Conservation (phyloP, 2,888 invertebrate genomes). For the Tetheella fluctuosa region DNA sequence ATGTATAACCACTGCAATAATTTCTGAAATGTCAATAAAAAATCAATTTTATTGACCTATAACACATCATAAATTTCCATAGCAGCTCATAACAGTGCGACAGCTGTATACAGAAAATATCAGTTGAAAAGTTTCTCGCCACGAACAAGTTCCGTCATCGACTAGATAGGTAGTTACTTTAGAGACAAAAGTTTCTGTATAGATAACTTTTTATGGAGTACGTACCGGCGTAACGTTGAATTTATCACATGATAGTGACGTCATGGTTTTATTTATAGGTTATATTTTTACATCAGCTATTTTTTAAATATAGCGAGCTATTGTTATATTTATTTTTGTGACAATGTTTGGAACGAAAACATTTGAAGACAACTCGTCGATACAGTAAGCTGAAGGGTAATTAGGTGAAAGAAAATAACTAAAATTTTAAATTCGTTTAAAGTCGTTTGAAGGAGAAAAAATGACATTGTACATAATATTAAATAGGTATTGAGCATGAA, state of each 20-base stretch:
- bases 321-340: too few relatives aligned
- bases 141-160: slow-evolving; percentile 15
- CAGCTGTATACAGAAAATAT: slow-evolving; percentile 10
- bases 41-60: background rate
- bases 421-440: too few relatives aligned
- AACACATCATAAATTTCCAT: background rate
- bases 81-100: background rate
- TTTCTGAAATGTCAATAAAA: background rate
- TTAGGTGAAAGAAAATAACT: too few relatives aligned
- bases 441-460: too few relatives aligned
- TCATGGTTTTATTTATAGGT: background rate
- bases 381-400: too few relatives aligned
- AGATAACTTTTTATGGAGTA: slow-evolving; percentile 12
- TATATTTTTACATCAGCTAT: too few relatives aligned
- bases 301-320: too few relatives aligned
- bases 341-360: too few relatives aligned
- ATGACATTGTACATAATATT: too few relatives aligned
- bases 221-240: slow-evolving; percentile 1
- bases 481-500: too few relatives aligned
- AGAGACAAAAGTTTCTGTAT: slow-evolving; percentile 12
- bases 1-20: background rate
- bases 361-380: too few relatives aligned
- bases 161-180: slow-evolving; percentile 11
- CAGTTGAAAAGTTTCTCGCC: slow-evolving; percentile 14
- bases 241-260: background rate